Evolutionary conservation across 1,140 invertebrate genomes (phyloP).

Genomic region (Aphelenchoides fujianensis): DNA sequence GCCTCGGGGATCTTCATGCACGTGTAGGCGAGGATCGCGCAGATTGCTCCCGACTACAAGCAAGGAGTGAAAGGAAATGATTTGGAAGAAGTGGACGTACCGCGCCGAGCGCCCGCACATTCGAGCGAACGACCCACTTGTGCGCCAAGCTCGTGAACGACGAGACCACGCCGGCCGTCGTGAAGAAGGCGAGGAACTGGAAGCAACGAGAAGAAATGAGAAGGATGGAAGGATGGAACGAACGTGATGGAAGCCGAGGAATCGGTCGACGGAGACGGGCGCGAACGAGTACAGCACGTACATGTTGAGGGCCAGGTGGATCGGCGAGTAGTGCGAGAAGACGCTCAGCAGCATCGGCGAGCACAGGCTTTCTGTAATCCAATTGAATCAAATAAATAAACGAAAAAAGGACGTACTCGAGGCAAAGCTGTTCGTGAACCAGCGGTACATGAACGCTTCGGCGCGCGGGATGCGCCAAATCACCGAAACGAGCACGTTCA

Average conservation of each 20-base stretch:
- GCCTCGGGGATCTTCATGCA: conserved; percentile 82
- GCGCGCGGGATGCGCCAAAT: conserved; percentile 76
- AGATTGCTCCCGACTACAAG: conserved; percentile 84
- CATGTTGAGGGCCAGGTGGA: conserved; percentile 90
- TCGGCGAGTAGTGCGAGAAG: conserved; percentile 82
- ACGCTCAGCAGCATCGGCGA: conserved; percentile 84
- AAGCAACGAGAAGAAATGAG: conserved; percentile 27
- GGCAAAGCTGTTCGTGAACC: conserved; percentile 79
- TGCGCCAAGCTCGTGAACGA: conserved; percentile 79
- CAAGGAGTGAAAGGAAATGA: conserved; percentile 33
- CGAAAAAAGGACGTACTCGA: conserved; percentile 67
- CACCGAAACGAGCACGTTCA: conserved; percentile 77
- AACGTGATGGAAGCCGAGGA: conserved; percentile 74
- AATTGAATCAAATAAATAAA: conserved; percentile 25
- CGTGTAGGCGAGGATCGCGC: conserved; percentile 80
- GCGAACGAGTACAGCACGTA: conserved; percentile 84
- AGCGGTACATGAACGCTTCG: conserved; percentile 75
- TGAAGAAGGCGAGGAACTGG: conserved; percentile 84
- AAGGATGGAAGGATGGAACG: conserved; percentile 2
- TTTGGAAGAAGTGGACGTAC: conserved; percentile 69
- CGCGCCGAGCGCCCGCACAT: conserved; percentile 80
- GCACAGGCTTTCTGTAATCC: conserved; percentile 70
- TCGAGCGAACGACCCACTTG: conserved; percentile 71
- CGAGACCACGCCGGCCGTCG: conserved; percentile 77
- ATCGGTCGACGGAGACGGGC: conserved; percentile 68